These are phyloP conservation scores for Triops cancriformis DNA, from an alignment of 1,140 invertebrate genomes.

Conservation along the genomic window DNA sequence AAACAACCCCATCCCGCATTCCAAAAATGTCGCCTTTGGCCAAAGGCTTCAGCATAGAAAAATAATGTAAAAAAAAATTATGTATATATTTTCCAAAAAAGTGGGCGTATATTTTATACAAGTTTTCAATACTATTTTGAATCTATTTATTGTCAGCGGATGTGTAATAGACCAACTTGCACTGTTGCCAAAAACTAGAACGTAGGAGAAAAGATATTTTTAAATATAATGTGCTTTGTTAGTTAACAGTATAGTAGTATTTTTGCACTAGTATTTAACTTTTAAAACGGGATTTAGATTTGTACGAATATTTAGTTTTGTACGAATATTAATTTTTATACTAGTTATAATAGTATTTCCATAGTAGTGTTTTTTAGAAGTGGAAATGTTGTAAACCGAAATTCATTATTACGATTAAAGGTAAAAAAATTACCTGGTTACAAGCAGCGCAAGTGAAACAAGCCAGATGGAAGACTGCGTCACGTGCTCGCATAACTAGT, in stretches of 20 bases:
- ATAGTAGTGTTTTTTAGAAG: not conserved
- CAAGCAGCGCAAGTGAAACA: constrained; percentile 86
- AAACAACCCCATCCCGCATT: constrained; percentile 69
- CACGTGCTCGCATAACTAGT: constrained; percentile 80
- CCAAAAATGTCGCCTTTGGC: constrained; percentile 75
- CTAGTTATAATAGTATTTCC: not conserved
- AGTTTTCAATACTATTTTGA: too few relatives aligned
- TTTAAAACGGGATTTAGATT: too few relatives aligned
- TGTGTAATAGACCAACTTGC: too few relatives aligned
- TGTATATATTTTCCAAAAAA: not conserved
- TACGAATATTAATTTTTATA: too few relatives aligned
- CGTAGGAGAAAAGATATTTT: too few relatives aligned
- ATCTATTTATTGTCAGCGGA: too few relatives aligned
- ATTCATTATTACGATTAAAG: not conserved
- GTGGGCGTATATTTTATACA: too few relatives aligned
- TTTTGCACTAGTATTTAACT: too few relatives aligned
- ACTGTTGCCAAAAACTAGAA: too few relatives aligned
- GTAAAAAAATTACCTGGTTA: constrained; percentile 43
- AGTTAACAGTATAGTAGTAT: too few relatives aligned
- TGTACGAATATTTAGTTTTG: too few relatives aligned
- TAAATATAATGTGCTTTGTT: too few relatives aligned
- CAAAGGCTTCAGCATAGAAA: constrained; percentile 35
- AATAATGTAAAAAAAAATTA: not conserved
- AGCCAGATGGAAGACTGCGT: constrained; percentile 78
- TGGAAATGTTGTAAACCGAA: constrained; percentile 5